phyloP scores from a whole-genome alignment of 2,888 invertebrate species.

The Nomada flava region DNA sequence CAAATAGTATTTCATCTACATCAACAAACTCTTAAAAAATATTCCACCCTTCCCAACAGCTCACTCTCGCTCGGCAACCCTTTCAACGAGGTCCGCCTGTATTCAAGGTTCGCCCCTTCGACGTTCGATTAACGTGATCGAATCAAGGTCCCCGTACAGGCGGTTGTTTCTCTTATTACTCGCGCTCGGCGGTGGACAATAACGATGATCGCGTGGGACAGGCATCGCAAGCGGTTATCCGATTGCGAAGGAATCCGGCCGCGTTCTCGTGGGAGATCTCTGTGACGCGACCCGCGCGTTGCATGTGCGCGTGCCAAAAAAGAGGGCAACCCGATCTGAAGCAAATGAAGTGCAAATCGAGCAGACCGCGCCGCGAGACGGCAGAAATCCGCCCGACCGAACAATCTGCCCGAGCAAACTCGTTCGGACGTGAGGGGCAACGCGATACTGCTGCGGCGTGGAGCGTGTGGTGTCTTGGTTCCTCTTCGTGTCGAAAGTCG shows the following conservation, averaged over 20 bases:
- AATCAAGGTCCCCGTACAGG: constrained; percentile 17
- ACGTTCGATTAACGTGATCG: constrained; percentile 20
- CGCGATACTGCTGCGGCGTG: constrained; percentile 81
- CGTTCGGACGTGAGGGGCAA: constrained; percentile 81
- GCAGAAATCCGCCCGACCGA: constrained; percentile 69
- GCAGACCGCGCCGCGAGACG: constrained; percentile 73
- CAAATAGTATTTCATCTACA: no score
- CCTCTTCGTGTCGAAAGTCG: constrained; percentile 27
- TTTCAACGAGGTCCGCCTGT: background rate
- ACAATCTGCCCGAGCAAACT: constrained; percentile 66
- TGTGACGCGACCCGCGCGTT: constrained; percentile 45
- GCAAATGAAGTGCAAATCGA: constrained; percentile 83
- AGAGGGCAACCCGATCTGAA: constrained; percentile 80
- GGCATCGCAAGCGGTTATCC: constrained; percentile 61
- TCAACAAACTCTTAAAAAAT: no score
- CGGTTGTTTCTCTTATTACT: constrained; percentile 40
- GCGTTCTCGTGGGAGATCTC: constrained; percentile 42
- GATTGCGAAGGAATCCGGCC: constrained; percentile 57
- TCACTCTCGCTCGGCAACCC: background rate
- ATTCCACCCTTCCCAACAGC: no score
- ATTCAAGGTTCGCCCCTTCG: background rate
- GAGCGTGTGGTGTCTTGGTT: constrained; percentile 51
- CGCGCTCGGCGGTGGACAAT: constrained; percentile 3
- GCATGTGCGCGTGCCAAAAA: constrained; percentile 78
- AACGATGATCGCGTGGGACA: constrained; percentile 58